A percentile compares a stretch with the other conserved stretches of the same genome.
Evolutionary conservation across 2,113 vertebrate genomes (phyloP).

Genomic region (Athene noctua): DNA sequence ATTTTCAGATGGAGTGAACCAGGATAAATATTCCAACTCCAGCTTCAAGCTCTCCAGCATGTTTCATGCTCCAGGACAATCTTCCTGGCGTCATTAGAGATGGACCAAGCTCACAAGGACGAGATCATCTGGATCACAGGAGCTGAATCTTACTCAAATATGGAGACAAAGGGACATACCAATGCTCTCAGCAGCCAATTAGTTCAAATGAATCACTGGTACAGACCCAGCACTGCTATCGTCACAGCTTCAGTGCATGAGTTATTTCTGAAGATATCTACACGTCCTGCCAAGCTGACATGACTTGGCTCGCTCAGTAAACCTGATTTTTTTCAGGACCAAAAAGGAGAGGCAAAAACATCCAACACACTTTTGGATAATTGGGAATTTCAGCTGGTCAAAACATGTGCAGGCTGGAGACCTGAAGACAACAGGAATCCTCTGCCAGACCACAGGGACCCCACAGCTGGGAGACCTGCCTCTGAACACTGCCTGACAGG

Average conservation of each 20-base stretch:
- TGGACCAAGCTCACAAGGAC: not conserved
- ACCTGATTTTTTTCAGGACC: not conserved
- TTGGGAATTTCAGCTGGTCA: not conserved
- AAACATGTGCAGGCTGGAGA: not conserved
- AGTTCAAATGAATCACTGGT: not conserved
- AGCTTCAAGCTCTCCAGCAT: not conserved
- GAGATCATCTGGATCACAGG: not conserved
- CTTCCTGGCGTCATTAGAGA: not conserved
- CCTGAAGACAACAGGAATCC: not conserved
- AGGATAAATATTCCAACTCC: not conserved
- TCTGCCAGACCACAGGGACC: not conserved
- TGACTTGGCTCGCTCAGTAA: not conserved
- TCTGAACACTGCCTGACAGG: not conserved
- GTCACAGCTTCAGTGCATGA: not conserved
- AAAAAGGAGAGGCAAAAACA: not conserved
- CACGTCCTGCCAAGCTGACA: not conserved
- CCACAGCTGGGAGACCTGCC: not conserved
- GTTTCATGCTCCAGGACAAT: not conserved
- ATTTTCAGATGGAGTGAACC: not conserved
- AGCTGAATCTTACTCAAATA: not conserved
- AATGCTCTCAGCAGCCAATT: slow-evolving; percentile 15
- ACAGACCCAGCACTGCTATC: not conserved
- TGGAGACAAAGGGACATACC: not conserved
- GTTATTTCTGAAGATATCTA: not conserved
- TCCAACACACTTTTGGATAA: not conserved